Percentiles rank a stretch among this genome's conserved stretches.
Conservation (phyloP, 2,113 vertebrate species). For the Pelmatolapia mariae region DNA sequence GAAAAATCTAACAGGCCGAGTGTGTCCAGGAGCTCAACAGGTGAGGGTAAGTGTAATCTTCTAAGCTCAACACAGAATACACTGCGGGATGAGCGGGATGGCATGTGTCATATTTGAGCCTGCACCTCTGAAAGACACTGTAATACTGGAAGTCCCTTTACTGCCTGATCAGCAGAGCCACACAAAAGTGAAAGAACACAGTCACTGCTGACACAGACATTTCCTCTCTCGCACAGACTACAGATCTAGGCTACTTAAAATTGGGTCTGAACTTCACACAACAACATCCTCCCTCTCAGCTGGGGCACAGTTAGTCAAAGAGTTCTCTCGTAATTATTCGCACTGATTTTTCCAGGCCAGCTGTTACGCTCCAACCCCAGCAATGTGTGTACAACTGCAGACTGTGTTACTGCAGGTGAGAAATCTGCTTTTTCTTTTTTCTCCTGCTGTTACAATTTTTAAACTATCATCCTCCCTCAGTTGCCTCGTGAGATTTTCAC, state of each 20-base stretch:
- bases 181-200: constrained; percentile 44
- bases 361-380: constrained; percentile 27
- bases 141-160: constrained; percentile 20
- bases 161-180: constrained; percentile 43
- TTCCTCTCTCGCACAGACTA: background rate
- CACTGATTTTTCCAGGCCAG: constrained; percentile 64
- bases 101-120: constrained; percentile 4
- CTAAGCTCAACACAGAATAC: background rate
- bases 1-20: constrained; percentile 55
- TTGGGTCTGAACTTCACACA: background rate
- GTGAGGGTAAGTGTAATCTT: constrained; percentile 39
- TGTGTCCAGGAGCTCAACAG: constrained; percentile 49
- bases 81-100: background rate
- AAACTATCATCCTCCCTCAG: background rate
- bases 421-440: background rate
- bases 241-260: background rate
- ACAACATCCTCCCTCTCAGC: background rate
- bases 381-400: constrained; percentile 77
- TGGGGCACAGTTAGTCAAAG: background rate
- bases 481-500: background rate
- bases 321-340: background rate
- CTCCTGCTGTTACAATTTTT: background rate
- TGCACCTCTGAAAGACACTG: constrained; percentile 1
- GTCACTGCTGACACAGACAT: constrained; percentile 36
- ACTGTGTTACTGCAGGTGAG: constrained; percentile 90